A percentile compares a stretch with the other conserved stretches of the same genome.
phyloP scores from a whole-genome alignment of 2,888 invertebrate species.

The Argyresthia goedartella region DNA sequence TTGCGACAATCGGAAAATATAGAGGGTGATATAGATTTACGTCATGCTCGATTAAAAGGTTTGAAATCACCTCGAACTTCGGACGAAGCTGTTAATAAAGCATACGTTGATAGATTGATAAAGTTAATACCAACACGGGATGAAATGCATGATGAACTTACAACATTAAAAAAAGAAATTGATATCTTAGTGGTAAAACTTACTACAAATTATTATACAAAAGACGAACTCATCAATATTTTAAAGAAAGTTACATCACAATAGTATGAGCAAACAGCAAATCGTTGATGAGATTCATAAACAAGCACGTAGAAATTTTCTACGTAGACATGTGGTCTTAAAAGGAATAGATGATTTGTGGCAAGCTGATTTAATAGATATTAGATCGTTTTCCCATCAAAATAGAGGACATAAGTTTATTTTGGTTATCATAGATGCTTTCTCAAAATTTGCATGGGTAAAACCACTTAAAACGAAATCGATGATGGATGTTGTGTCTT shows the following conservation, averaged over 20 bases:
- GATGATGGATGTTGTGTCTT: constrained; percentile 1
- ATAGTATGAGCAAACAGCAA: background rate
- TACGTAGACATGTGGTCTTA: constrained; percentile 24
- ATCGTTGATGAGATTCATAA: constrained; percentile 16
- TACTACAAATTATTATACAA: background rate
- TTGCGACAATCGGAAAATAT: background rate
- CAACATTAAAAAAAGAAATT: background rate
- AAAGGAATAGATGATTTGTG: constrained; percentile 37
- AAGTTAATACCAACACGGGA: background rate
- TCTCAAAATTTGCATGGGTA: constrained; percentile 37
- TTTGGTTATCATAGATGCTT: constrained; percentile 29
- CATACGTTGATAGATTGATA: background rate
- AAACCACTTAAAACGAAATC: constrained; percentile 22
- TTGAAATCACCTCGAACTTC: background rate
- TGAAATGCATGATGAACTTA: background rate
- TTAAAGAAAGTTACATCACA: background rate
- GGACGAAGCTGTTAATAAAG: background rate
- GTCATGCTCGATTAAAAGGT: background rate
- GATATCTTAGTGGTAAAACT: background rate
- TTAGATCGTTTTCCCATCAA: constrained; percentile 13
- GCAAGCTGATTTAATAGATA: constrained; percentile 39
- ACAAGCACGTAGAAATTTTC: constrained; percentile 30
- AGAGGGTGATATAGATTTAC: background rate
- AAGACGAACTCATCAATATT: background rate
- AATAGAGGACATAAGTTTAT: constrained; percentile 11